Evolutionary conservation across 2,797 vertebrate genomes (phyloP), one percentile per base, ranked within the genome.

Genomic region (Thunnus albacares): DNA sequence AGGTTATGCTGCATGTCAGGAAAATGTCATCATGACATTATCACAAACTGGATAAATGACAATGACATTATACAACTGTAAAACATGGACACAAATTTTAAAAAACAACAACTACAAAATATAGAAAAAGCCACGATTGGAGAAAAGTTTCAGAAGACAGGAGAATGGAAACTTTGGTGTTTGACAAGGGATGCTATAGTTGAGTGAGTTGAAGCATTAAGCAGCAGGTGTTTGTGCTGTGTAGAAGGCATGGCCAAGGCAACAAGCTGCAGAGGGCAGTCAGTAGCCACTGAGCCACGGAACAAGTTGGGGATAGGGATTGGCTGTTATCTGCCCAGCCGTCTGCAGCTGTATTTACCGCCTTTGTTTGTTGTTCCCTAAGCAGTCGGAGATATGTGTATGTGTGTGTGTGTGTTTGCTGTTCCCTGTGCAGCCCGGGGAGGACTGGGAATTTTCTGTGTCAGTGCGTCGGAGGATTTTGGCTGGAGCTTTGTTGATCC

Each of bases 391-490:
- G 89, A 90, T 90, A 82, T 86, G 86, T 81, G 90, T 83, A 11
- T 89, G 77, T 77, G 79, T 81, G 67, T 75, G 79, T 72, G 83
- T 78, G 77, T 79, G 77, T 92, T 87, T 96, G 96, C 94, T 95
- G 96, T 97, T 96, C 91, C 96, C 95, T 95, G 92, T 95, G 96
- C 96, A 95, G 96, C 95, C 95, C 87, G 83, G 81, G 90, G 94
- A 95, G 84, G 89, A 95, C 95, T 96, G 96, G 95, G 97, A 96
- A 97, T 97, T 98, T 97, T 97, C 97, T 97, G 97, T 97, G 96
- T 97, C 96, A 97, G 95, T 97, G 96, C 93, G 93, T 97, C 94
- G 94, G 95, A 97, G 96, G 96, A 97, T 97, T 97, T 97, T 96
- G 95, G 96, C 95, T 95, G 94, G 93, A 91, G 95, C 96, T 97